Conservation (phyloP, 2,113 vertebrate genomes). For the Labrus mixtus region DNA sequence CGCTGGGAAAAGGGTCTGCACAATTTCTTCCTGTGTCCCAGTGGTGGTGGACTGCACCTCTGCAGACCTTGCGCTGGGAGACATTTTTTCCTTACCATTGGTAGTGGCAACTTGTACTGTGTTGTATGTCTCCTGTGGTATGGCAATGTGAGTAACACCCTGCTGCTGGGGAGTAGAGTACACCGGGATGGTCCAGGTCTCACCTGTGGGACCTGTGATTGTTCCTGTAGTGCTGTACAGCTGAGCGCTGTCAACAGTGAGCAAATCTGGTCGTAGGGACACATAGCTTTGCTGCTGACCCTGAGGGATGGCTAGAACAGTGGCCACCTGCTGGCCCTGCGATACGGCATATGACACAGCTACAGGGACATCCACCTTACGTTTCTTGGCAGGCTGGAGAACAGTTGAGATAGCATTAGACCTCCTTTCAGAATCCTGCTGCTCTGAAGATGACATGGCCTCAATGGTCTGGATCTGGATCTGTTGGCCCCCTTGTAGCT, state of each 20-base stretch:
- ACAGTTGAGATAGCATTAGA: constrained; percentile 87
- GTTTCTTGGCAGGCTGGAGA: constrained; percentile 98
- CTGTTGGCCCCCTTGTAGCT: constrained; percentile 87
- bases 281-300: constrained; percentile 98
- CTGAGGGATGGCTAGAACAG: constrained; percentile 96
- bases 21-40: constrained; percentile 93
- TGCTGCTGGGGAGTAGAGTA: constrained; percentile 97
- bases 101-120: constrained; percentile 92
- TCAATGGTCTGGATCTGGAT: constrained; percentile 97
- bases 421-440: constrained; percentile 92
- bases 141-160: constrained; percentile 96
- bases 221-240: constrained; percentile 97
- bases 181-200: constrained; percentile 99
- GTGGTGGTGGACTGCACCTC: constrained; percentile 74
- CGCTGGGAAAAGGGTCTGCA: constrained; percentile 97
- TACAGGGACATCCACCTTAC: constrained; percentile 97
- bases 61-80: constrained; percentile 53
- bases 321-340: constrained; percentile 95
- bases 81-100: constrained; percentile 88
- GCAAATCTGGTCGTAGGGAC: constrained; percentile 95
- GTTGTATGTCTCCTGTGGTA: constrained; percentile 97
- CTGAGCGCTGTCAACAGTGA: constrained; percentile 98
- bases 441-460: constrained; percentile 90
- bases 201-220: constrained; percentile 97
- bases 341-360: constrained; percentile 96